Base-by-base conservation (phyloP, 2,797 vertebrate species). In the Hafferia zeledoni region DNA sequence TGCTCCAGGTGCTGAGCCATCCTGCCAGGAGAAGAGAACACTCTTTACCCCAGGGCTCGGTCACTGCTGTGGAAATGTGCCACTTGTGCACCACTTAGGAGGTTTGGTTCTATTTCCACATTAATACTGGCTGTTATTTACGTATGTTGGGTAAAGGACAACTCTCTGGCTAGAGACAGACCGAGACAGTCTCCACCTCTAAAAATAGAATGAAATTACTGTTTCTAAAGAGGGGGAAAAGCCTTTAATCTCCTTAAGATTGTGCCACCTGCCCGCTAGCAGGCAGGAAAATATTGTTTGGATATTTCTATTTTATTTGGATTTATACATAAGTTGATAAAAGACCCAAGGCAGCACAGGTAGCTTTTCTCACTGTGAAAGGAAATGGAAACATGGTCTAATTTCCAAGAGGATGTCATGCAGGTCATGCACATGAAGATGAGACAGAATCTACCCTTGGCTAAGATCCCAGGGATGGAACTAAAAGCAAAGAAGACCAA, bases 211-310 rank as follows among this genome's bases (percentile, higher is more conserved):
- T 14, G 11, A 77, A 92, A 85, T 71, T 2, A 16, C 76, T 94
- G 1, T 67, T 82, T 44, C 55, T 65, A 14, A 78, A 80, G 71
- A 80, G 23, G 18, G 31, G 31, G 7, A 7, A 83, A 93, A 94
- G 82, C 90, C 65, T 87, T 91, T 94, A 90, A 97, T 92, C 89
- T 52, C 59, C 19, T 90, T 69, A 84, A 94, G 92, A 91, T 90
- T 89, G 80, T 81, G 77, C 88, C 88, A 93, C 93, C 90, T 95
- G 88, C 83, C 79, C 84, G 75, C 93, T 12, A 75, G 53, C 47
- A 92, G 69, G 43, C n/a, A 80, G 53, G 68, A 60, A 93, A 92
- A 56, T 46, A 52, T 90, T 84, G 70, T 78, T 85, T 43, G 85
- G 55, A 50, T 77, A 90, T 71, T 89, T 70, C 33, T 64, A 53